phyloP scores from a whole-genome alignment of 1,140 invertebrate genomes.

The Rhynchophorus ferrugineus region DNA sequence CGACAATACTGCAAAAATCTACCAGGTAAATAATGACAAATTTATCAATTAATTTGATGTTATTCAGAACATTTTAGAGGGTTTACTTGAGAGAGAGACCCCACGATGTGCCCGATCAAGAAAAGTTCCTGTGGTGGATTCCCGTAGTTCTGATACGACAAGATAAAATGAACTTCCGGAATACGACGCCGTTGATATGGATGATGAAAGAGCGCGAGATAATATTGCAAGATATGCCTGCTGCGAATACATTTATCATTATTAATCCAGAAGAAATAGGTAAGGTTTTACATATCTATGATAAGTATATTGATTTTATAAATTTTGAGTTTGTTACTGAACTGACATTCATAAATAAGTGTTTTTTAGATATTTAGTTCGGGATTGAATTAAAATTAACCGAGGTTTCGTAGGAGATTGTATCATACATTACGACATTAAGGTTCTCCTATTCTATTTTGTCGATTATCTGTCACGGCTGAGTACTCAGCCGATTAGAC shows the following conservation, averaged over 20 bases:
- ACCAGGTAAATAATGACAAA: conserved; percentile 47
- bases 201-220: conserved; percentile 49
- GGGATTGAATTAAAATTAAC: no score
- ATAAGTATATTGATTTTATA: no score
- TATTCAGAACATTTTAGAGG: no score
- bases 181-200: conserved; percentile 50
- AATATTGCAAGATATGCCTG: conserved; percentile 45
- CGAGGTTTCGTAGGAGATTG: no score
- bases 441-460: no score
- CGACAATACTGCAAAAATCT: conserved; percentile 51
- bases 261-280: conserved; percentile 75
- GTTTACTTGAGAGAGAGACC: conserved; percentile 60
- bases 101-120: conserved; percentile 55
- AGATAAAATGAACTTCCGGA: conserved; percentile 49
- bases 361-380: no score
- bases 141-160: conserved; percentile 53
- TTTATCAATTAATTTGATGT: not conserved
- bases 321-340: no score
- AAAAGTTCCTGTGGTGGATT: conserved; percentile 60
- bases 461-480: no score
- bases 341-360: no score
- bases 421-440: no score
- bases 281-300: conserved; percentile 34
- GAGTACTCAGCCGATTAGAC: no score
- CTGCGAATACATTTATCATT: conserved; percentile 56